Conservation (phyloP, 2,797 vertebrate species). For the Protonibea diacanthus region DNA sequence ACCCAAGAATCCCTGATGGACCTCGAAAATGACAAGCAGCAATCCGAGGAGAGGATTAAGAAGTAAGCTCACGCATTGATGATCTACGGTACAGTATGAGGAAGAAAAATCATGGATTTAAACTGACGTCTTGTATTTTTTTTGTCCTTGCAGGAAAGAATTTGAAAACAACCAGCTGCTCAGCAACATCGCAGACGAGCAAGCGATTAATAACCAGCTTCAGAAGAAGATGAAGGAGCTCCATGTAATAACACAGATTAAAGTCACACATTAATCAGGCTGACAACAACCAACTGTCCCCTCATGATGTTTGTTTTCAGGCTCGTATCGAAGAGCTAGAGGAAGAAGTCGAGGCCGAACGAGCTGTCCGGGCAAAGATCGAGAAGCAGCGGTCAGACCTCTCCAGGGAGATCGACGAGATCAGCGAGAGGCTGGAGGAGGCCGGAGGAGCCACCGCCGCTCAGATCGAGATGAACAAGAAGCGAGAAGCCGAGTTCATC, state of each 20-base stretch:
- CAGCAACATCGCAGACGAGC: slow-evolving; percentile 87
- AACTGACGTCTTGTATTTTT: slow-evolving; percentile 11
- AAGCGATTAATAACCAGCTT: slow-evolving; percentile 75
- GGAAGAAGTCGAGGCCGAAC: slow-evolving; percentile 89
- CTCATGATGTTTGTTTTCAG: slow-evolving; percentile 58
- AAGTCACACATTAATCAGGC: neutral
- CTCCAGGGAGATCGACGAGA: slow-evolving; percentile 89
- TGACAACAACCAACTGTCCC: too few species aligned
- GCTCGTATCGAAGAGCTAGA: slow-evolving; percentile 90
- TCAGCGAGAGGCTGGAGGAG: slow-evolving; percentile 89
- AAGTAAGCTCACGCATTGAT: slow-evolving; percentile 78
- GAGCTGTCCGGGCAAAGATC: slow-evolving; percentile 78
- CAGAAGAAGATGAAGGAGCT: slow-evolving; percentile 86
- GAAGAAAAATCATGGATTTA: neutral
- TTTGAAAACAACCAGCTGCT: slow-evolving; percentile 88
- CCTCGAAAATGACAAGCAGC: slow-evolving; percentile 88
- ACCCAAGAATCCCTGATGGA: slow-evolving; percentile 87
- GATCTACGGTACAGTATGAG: neutral
- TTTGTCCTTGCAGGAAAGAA: slow-evolving; percentile 84
- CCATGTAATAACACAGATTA: slow-evolving; percentile 73
- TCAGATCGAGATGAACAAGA: slow-evolving; percentile 89
- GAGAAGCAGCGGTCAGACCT: slow-evolving; percentile 89
- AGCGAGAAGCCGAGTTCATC: slow-evolving; percentile 88
- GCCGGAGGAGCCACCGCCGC: slow-evolving; percentile 86
- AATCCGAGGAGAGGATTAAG: slow-evolving; percentile 88